Conservation (phyloP, 2,113 vertebrate genomes). For the Mirounga angustirostris region DNA sequence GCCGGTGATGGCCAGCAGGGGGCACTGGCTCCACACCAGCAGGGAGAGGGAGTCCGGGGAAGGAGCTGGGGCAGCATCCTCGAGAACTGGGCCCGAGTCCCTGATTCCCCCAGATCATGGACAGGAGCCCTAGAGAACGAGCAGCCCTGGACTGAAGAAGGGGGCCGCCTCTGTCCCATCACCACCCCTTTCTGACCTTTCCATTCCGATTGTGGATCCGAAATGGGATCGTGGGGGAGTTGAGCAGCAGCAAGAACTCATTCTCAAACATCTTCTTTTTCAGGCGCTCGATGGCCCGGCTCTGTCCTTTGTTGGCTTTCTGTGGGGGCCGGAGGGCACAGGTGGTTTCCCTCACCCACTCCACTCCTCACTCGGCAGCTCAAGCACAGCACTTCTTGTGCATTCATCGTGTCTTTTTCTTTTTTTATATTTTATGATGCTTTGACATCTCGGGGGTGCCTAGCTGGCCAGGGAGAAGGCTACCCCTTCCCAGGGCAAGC, state of each 20-base stretch:
- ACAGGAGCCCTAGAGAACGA: background rate
- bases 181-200: constrained; percentile 90
- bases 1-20: constrained; percentile 28
- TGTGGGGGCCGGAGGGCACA: constrained; percentile 66
- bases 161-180: background rate
- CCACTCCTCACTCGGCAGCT: background rate
- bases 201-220: constrained; percentile 97
- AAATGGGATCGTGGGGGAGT: constrained; percentile 97
- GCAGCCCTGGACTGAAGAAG: background rate
- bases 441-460: background rate
- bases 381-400: background rate
- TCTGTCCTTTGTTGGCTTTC: constrained; percentile 97
- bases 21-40: background rate
- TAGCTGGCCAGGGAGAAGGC: background rate
- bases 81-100: background rate
- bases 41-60: background rate
- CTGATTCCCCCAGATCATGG: background rate
- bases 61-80: background rate
- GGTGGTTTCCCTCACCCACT: background rate
- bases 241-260: constrained; percentile 96
- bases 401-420: background rate
- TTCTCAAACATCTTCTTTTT: constrained; percentile 99
- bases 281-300: constrained; percentile 94
- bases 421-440: background rate
- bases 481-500: background rate